Evolutionary conservation across 2,888 invertebrate species (phyloP), one percentile per base, ranked within the genome.

Genomic region (Clusia tigrina): DNA sequence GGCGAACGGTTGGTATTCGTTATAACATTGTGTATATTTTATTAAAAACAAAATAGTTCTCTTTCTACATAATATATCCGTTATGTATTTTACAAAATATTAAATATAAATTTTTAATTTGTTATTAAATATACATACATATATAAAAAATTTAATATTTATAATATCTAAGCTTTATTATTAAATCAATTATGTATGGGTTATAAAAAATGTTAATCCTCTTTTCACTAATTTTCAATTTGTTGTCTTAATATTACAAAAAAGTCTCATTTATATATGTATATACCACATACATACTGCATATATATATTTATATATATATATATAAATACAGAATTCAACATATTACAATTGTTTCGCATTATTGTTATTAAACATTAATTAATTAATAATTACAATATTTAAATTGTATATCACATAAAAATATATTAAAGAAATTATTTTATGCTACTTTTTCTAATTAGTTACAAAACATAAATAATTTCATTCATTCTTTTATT

Each of bases 401-500:
- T 62, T 70, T 69, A 69, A 69, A 67, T 69, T 64, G 70, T 67
- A 71, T 72, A 72, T 72, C 72, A 72, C 72, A 71, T 68, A 68
- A 70, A 71, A 67, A 67, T 70, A 72, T 72, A 72, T 54, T 54
- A 26, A 26, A 54, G 17, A 32, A 54, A 54, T 54, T 54, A 32
- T 32, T 54, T 32, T 54, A 54, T 54, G 54, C 54, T 32, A 54
- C 18, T 18, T 54, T 53, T 24, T 22, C 18, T 42, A 42, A 15
- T n/a, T 15, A 42, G n/a, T n/a, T n/a, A n/a, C n/a, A n/a, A n/a
- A n/a, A n/a, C n/a, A n/a, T n/a, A n/a, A n/a, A n/a, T n/a, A n/a
- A n/a, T n/a, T n/a, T n/a, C n/a, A n/a, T n/a, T n/a, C n/a, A n/a
- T n/a, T n/a, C n/a, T n/a, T n/a, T n/a, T n/a, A n/a, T n/a, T n/a